Evolutionary conservation across 2,888 invertebrate genomes (phyloP).

Genomic region (Synergus umbraculus): DNA sequence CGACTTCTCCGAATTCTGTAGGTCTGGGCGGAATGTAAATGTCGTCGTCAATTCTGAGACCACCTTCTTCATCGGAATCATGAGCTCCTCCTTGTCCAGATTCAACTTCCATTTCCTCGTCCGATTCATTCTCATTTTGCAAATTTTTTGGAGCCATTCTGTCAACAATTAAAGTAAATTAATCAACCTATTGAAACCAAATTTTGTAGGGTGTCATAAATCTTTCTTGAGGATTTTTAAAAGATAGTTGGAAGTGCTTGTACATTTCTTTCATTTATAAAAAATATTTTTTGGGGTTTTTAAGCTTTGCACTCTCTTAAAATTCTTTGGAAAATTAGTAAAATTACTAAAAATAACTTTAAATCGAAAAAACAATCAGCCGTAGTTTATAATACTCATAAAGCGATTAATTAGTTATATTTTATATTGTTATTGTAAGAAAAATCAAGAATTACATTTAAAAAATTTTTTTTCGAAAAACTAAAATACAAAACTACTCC

Average conservation of each 20-base stretch:
- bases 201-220: neutral
- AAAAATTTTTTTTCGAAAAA: neutral
- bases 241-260: too few relatives aligned
- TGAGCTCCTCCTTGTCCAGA: slow-evolving; percentile 39
- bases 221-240: too few relatives aligned
- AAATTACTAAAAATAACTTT: too few relatives aligned
- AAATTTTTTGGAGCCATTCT: slow-evolving; percentile 54
- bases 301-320: too few relatives aligned
- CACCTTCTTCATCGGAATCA: slow-evolving; percentile 82
- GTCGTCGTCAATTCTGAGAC: slow-evolving; percentile 84
- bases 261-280: too few relatives aligned
- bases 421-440: too few relatives aligned
- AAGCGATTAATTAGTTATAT: too few relatives aligned
- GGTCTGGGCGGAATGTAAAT: slow-evolving; percentile 90
- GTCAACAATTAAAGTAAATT: slow-evolving; percentile 7
- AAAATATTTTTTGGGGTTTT: too few relatives aligned
- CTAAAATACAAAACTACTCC: neutral
- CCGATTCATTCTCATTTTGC: slow-evolving; percentile 45
- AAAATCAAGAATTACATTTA: too few relatives aligned
- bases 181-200: neutral
- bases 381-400: too few relatives aligned
- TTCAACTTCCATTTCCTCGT: slow-evolving; percentile 56
- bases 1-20: slow-evolving; percentile 84
- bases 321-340: too few relatives aligned
- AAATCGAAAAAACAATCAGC: too few relatives aligned